These are phyloP conservation scores for Mus caroli DNA, from an alignment of 2,797 vertebrate species.

Conservation along the genomic window DNA sequence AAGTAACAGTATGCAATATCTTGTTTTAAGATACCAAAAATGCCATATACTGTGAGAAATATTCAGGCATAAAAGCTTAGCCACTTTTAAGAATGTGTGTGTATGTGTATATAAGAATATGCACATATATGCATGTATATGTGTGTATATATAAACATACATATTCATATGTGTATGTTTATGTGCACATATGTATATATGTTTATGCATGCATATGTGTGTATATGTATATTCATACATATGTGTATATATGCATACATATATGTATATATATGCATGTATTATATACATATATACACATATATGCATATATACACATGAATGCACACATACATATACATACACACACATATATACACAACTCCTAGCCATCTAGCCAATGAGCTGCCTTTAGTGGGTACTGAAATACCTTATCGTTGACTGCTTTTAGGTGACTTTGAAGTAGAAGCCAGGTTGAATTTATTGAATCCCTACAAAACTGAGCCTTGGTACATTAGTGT, in stretches of 20 bases:
- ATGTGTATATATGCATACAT: rapidly evolving
- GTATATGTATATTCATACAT: background rate
- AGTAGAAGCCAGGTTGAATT: background rate
- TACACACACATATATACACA: background rate
- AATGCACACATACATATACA: rapidly evolving
- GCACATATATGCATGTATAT: background rate
- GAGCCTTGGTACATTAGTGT: background rate
- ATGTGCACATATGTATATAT: background rate
- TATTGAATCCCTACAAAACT: background rate
- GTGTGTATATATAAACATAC: background rate
- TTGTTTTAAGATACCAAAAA: conserved; percentile 8
- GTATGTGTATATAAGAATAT: background rate
- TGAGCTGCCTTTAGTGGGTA: background rate
- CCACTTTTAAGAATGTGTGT: background rate
- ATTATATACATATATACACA: too few species aligned
- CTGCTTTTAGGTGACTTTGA: background rate
- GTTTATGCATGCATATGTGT: too few species aligned
- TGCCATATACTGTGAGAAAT: background rate
- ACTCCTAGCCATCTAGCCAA: background rate
- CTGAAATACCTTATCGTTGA: background rate
- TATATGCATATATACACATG: rapidly evolving
- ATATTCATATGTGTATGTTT: background rate
- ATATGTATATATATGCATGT: too few species aligned
- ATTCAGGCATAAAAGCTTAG: background rate
- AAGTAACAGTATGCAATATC: background rate